Conservation (phyloP, 2,113 vertebrate species). For the Pantherophis guttatus region DNA sequence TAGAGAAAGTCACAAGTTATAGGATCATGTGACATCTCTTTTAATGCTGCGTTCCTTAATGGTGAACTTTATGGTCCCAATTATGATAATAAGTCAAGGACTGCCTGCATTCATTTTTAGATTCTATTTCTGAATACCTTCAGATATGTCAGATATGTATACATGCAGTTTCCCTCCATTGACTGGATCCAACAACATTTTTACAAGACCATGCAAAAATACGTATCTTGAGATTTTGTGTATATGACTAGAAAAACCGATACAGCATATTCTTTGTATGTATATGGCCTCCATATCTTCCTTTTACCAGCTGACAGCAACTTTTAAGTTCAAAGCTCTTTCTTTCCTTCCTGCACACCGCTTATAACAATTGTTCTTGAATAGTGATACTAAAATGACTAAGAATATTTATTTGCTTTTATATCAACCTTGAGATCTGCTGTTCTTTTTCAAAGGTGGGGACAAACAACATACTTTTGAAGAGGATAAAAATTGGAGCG, state of each 20-base stretch:
- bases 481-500: background rate
- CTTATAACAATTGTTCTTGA: background rate
- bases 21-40: background rate
- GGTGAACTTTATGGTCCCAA: background rate
- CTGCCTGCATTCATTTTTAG: background rate
- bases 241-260: background rate
- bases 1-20: background rate
- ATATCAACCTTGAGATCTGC: background rate
- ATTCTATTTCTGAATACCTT: background rate
- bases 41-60: background rate
- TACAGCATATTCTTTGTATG: background rate
- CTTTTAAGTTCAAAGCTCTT: background rate
- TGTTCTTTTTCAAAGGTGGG: background rate
- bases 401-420: background rate
- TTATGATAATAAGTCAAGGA: background rate
- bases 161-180: background rate
- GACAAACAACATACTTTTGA: background rate
- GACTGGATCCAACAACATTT: background rate
- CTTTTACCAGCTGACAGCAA: background rate
- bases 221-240: background rate
- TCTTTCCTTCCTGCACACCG: background rate
- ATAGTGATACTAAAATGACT: background rate
- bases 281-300: background rate
- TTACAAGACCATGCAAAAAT: background rate
- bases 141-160: background rate